Evolutionary conservation across 2,888 invertebrate genomes (phyloP).

Genomic region (Oligia strigilis): DNA sequence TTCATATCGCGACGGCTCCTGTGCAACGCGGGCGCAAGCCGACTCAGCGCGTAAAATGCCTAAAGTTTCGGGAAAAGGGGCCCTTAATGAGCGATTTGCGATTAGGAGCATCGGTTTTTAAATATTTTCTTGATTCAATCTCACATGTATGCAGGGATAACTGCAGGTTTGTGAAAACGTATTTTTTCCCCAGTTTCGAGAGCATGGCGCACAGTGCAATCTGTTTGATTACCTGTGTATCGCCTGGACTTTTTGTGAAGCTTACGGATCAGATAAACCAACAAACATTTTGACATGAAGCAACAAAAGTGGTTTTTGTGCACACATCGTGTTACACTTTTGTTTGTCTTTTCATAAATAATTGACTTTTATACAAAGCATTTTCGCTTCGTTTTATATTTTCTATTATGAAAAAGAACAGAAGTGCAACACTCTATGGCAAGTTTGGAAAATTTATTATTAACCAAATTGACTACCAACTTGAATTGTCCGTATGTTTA

Average conservation of each 20-base stretch:
- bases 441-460: not conserved
- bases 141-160: not conserved
- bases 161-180: not conserved
- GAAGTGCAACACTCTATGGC: slow-evolving; percentile 1
- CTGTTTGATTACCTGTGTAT: slow-evolving; percentile 51
- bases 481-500: not conserved
- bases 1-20: too few relatives aligned
- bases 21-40: too few relatives aligned
- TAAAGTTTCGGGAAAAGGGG: too few relatives aligned
- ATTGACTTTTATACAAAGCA: slow-evolving; percentile 5
- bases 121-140: not conserved
- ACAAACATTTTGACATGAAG: slow-evolving; percentile 38
- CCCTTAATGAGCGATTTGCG: slow-evolving; percentile 49
- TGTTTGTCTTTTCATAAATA: slow-evolving; percentile 24
- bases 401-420: not conserved
- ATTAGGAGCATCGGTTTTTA: slow-evolving; percentile 3
- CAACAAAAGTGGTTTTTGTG: slow-evolving; percentile 18
- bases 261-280: slow-evolving; percentile 37
- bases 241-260: slow-evolving; percentile 33
- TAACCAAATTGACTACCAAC: not conserved
- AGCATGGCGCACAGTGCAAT: slow-evolving; percentile 38
- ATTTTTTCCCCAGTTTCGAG: slow-evolving; percentile 22
- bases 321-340: slow-evolving; percentile 15
- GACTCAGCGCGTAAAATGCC: too few relatives aligned
- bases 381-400: slow-evolving; percentile 1